Conservation (phyloP, 2,888 invertebrate species). For the Tanypteryx hageni region DNA sequence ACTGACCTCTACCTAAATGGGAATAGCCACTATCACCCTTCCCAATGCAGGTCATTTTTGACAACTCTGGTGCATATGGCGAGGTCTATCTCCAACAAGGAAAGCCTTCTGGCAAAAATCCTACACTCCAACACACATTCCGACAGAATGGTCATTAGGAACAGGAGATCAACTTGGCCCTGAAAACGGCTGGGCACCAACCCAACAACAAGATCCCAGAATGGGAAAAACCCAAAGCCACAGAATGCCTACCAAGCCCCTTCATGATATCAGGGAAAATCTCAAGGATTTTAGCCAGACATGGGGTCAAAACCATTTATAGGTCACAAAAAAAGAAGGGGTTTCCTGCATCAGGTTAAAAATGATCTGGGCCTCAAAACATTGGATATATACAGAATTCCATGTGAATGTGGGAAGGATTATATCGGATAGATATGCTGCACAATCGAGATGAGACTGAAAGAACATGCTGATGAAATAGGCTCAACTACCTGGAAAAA, state of each 20-base stretch:
- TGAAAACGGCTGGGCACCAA: not conserved
- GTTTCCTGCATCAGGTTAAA: too few relatives aligned
- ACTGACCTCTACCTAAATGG: not conserved
- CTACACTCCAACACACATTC: not conserved
- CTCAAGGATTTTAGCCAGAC: too few relatives aligned
- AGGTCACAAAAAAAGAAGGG: too few relatives aligned
- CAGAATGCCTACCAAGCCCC: not conserved
- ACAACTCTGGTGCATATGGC: not conserved
- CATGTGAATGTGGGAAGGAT: too few relatives aligned
- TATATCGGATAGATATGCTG: too few relatives aligned
- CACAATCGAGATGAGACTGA: too few relatives aligned
- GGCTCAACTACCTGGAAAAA: too few relatives aligned
- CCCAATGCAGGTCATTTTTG: not conserved
- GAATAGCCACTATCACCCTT: not conserved
- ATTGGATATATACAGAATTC: too few relatives aligned
- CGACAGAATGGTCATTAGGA: not conserved
- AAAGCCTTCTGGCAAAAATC: not conserved
- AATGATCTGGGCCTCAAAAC: too few relatives aligned
- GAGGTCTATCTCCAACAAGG: not conserved
- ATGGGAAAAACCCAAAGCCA: not conserved
- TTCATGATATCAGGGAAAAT: too few relatives aligned
- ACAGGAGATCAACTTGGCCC: not conserved
- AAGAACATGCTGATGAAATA: too few relatives aligned
- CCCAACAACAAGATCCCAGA: not conserved
- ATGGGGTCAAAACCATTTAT: too few relatives aligned